phyloP scores from a whole-genome alignment of 2,888 invertebrate genomes.

The Urechis unicinctus region DNA sequence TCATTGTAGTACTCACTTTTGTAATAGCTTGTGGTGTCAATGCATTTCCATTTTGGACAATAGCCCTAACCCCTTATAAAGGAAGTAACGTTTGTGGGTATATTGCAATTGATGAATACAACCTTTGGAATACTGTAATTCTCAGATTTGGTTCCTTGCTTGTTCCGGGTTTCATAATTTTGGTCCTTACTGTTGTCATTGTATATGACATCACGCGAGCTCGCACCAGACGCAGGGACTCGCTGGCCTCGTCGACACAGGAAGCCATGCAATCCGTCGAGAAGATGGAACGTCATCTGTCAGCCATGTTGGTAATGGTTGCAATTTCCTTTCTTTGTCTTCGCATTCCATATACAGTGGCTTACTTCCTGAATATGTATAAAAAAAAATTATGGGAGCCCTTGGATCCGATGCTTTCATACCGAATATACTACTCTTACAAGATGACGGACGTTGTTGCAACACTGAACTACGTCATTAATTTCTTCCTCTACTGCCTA shows the following conservation, averaged over 20 bases:
- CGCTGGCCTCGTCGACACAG: background rate
- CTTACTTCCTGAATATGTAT: conserved; percentile 5
- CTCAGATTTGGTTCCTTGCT: too few relatives aligned
- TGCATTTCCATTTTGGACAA: conserved; percentile 15
- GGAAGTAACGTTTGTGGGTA: too few relatives aligned
- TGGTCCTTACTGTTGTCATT: too few relatives aligned
- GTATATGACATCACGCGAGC: too few relatives aligned
- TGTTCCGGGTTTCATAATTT: too few relatives aligned
- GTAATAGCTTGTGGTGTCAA: conserved; percentile 22
- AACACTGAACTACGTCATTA: conserved; percentile 8
- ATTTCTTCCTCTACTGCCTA: conserved; percentile 12
- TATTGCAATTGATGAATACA: too few relatives aligned
- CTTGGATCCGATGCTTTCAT: background rate
- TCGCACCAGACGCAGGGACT: too few relatives aligned
- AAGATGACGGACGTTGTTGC: conserved; percentile 8
- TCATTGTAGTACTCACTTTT: conserved; percentile 22
- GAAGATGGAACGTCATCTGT: conserved; percentile 7
- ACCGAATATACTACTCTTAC: background rate
- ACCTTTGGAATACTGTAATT: too few relatives aligned
- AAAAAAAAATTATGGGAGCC: background rate
- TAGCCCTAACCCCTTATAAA: too few relatives aligned
- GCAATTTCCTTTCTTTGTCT: conserved; percentile 12
- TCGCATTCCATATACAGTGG: conserved; percentile 10
- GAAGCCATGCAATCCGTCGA: background rate
- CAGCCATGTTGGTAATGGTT: conserved; percentile 9